phyloP scores from a whole-genome alignment of 2,113 vertebrate species.

The Cariama cristata region DNA sequence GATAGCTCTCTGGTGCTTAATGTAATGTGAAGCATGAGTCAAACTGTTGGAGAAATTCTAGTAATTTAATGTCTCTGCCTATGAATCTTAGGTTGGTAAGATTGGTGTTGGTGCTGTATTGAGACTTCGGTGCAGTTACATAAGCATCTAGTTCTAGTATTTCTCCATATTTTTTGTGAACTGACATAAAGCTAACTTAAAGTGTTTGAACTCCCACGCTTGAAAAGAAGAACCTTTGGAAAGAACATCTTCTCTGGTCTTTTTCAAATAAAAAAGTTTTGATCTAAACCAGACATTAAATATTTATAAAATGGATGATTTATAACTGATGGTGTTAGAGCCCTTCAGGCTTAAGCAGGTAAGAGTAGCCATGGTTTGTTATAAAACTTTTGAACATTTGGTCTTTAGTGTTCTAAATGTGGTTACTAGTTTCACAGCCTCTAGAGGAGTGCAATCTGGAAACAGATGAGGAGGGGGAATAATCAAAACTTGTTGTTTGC shows the following conservation, averaged over 20 bases:
- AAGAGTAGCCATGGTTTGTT: background rate
- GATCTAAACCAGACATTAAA: background rate
- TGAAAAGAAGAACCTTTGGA: background rate
- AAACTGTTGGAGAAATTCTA: background rate
- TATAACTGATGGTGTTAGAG: accelerated
- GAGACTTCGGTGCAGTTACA: background rate
- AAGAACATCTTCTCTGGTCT: background rate
- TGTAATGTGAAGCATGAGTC: background rate
- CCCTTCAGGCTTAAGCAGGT: background rate
- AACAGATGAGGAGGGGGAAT: background rate
- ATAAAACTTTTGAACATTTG: accelerated
- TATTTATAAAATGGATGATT: background rate
- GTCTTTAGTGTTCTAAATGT: background rate
- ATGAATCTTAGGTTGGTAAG: background rate
- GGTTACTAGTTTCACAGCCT: accelerated
- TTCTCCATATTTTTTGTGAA: background rate
- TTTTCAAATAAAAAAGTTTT: background rate
- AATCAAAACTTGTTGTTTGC: background rate
- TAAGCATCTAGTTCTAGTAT: background rate
- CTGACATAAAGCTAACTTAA: background rate
- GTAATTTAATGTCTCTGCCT: background rate
- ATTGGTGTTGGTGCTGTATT: background rate
- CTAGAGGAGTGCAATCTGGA: background rate
- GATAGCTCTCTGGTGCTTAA: background rate
- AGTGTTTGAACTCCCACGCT: accelerated